Evolutionary conservation across 1,140 invertebrate genomes (phyloP), one percentile per base, ranked within the genome.

Genomic region (Musca domestica): DNA sequence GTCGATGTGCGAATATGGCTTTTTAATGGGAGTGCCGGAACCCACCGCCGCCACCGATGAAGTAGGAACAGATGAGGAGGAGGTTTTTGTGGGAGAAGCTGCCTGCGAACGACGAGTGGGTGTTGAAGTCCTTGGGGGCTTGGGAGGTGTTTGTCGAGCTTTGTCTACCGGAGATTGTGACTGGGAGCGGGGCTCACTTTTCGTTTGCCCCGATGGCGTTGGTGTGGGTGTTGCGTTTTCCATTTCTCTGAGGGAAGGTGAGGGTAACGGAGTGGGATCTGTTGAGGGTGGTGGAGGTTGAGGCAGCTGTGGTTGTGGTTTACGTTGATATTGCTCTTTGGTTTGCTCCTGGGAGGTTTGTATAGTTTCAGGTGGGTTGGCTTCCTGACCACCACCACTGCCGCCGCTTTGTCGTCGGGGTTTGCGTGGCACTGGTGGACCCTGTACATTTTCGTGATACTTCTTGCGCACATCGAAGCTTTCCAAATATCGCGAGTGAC

Each of bases 401-500:
- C 1, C 17, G n/a, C 64, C 65, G 46, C 71, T 80, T 56, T 76
- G 78, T 1, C 76, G 70, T 71, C 78, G 80, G 7, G 78, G 76
- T 52, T 80, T 80, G 15, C 77, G 65, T 9, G 68, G 64, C 19
- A 80, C 72, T 5, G 48, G 17, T 6, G 48, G 17, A 10, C 56
- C 56, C 27, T 17, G 27, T 7, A 61, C n/a, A 67, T 78, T 78
- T 66, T 81, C 78, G 19, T 80, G 78, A 23, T 77, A 77, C 52
- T 78, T 78, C 20, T 74, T 74, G 7, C 75, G 77, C 56, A 81
- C 79, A 73, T 81, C 77, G 64, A 81, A 79, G 48, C 72, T 80
- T 71, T 81, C 79, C 30, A 81, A 68, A 23, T 81, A 81, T 2
- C 76, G 72, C 0, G 80, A 81, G 23, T 81, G 80, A 0, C 80